These are phyloP conservation scores for Miltochrista miniata DNA, from an alignment of 2,888 invertebrate species.

Conservation along the genomic window DNA sequence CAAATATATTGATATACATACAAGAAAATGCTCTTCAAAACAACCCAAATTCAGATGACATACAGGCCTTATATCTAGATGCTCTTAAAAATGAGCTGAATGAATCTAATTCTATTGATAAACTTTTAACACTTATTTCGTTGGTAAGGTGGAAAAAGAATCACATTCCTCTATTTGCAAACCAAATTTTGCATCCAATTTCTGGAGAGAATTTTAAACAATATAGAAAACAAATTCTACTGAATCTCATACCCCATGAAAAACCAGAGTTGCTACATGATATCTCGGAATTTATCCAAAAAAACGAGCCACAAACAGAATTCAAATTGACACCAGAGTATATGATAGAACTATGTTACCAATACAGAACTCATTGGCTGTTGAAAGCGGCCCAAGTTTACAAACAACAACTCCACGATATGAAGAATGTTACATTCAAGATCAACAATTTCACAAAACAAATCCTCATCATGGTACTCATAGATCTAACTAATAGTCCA, in stretches of 20 bases:
- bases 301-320: constrained; percentile 69
- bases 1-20: constrained; percentile 57
- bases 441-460: constrained; percentile 79
- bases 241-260: constrained; percentile 68
- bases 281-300: constrained; percentile 64
- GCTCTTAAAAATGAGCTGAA: constrained; percentile 60
- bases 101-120: constrained; percentile 60
- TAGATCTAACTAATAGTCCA: constrained; percentile 75
- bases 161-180: constrained; percentile 54
- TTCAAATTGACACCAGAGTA: constrained; percentile 77
- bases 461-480: constrained; percentile 76
- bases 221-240: constrained; percentile 71
- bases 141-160: constrained; percentile 63
- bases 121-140: constrained; percentile 64
- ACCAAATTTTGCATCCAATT: constrained; percentile 59
- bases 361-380: constrained; percentile 76
- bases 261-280: constrained; percentile 62
- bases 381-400: constrained; percentile 75
- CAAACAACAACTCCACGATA: constrained; percentile 71
- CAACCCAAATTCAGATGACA: constrained; percentile 48
- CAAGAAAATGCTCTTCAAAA: constrained; percentile 48
- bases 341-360: constrained; percentile 79
- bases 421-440: constrained; percentile 76
- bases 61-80: constrained; percentile 65
- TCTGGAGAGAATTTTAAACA: constrained; percentile 67